A percentile compares a stretch with the other conserved stretches of the same genome.
Evolutionary conservation across 2,888 invertebrate genomes (phyloP).

Genomic region (Acheta domesticus): DNA sequence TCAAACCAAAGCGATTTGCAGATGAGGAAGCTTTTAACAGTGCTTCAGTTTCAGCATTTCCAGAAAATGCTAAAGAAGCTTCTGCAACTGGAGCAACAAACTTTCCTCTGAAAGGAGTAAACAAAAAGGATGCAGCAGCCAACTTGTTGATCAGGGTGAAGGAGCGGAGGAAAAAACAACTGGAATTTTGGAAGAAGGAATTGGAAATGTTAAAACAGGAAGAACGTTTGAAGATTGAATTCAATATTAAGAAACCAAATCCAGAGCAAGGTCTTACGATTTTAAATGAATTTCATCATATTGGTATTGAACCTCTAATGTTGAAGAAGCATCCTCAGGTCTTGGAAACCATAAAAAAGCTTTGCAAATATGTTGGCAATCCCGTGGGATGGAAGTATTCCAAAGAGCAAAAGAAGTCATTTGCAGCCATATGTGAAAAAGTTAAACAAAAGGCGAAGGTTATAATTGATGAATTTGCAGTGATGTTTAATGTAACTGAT

Average conservation of each 20-base stretch:
- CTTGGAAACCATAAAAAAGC: slow-evolving; percentile 70
- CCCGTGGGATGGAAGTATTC: neutral
- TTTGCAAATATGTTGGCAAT: neutral
- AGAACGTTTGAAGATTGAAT: neutral
- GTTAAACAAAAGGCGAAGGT: neutral
- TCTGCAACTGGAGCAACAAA: neutral
- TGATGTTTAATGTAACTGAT: neutral
- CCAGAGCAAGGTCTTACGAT: slow-evolving; percentile 67
- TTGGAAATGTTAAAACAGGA: neutral
- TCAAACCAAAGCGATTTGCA: slow-evolving; percentile 58
- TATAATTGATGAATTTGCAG: neutral
- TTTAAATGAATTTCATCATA: slow-evolving; percentile 58
- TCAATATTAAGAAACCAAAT: slow-evolving; percentile 55
- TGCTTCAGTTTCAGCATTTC: slow-evolving; percentile 39
- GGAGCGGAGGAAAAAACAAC: no score
- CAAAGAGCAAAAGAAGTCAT: neutral
- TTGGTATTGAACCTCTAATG: slow-evolving; percentile 68
- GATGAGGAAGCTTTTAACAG: slow-evolving; percentile 40
- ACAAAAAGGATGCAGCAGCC: no score
- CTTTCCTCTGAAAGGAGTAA: no score
- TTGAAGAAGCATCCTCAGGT: slow-evolving; percentile 76
- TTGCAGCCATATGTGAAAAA: neutral
- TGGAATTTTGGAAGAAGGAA: neutral
- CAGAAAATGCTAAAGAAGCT: slow-evolving; percentile 37
- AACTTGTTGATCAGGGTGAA: no score